Percentiles rank a stretch among this genome's conserved stretches.
Conservation (phyloP, 1,140 invertebrate species). For the Aphidius ervi region DNA sequence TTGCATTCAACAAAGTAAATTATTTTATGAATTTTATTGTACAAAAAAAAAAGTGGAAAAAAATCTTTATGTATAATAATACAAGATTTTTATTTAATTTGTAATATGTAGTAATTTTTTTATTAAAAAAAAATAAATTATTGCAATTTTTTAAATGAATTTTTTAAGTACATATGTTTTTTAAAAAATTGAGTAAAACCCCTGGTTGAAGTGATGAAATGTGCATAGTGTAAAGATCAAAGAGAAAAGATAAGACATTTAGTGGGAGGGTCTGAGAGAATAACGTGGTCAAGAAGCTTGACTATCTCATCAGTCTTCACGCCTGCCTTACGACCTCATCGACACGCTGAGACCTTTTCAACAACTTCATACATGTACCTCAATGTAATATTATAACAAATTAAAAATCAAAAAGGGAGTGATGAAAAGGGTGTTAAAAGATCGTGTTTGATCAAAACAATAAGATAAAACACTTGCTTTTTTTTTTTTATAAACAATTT, state of each 20-base stretch:
- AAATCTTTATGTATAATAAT: too few relatives aligned
- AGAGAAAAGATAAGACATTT: slow-evolving; percentile 23
- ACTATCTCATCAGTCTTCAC: slow-evolving; percentile 41
- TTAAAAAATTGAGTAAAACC: neutral
- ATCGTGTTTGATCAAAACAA: slow-evolving; percentile 18
- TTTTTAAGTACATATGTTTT: too few relatives aligned
- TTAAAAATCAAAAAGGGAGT: slow-evolving; percentile 10
- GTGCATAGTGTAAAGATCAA: slow-evolving; percentile 26
- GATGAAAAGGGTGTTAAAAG: neutral
- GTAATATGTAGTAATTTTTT: too few relatives aligned
- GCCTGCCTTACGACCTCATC: slow-evolving; percentile 26
- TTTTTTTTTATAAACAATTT: slow-evolving; percentile 24
- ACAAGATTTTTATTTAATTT: too few relatives aligned
- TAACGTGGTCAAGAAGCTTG: slow-evolving; percentile 36
- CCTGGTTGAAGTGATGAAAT: slow-evolving; percentile 3
- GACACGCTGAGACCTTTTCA: neutral
- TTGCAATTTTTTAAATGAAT: too few relatives aligned
- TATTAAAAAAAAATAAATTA: too few relatives aligned
- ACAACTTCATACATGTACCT: neutral
- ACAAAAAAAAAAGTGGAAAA: too few relatives aligned
- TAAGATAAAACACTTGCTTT: neutral
- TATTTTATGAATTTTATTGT: too few relatives aligned
- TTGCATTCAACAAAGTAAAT: too few relatives aligned
- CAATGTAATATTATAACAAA: slow-evolving; percentile 3
- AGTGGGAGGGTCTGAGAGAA: slow-evolving; percentile 16